Evolutionary conservation across 2,113 vertebrate genomes (phyloP).

Genomic region (Lepus timidus): DNA sequence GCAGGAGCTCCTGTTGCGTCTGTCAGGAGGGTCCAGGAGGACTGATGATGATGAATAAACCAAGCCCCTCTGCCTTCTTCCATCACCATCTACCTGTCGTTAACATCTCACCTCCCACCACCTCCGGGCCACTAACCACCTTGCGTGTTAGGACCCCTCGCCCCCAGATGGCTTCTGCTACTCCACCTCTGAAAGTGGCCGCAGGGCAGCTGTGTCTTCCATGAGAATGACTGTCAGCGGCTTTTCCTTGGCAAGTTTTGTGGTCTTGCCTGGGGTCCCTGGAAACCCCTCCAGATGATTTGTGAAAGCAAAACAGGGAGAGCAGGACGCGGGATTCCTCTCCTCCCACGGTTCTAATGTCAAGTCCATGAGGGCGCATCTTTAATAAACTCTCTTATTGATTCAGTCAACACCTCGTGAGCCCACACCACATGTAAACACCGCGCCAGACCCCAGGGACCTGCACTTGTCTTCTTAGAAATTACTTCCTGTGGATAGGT

Average conservation of each 20-base stretch:
- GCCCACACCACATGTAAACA: fast-evolving
- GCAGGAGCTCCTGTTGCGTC: neutral
- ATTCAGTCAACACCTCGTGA: neutral
- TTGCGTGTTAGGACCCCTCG: neutral
- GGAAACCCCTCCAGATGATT: neutral
- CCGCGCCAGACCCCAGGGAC: too few relatives aligned
- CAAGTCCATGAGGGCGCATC: neutral
- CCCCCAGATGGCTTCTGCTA: neutral
- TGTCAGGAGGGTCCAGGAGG: neutral
- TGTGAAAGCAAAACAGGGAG: too few relatives aligned
- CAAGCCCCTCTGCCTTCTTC: neutral
- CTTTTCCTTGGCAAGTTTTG: neutral
- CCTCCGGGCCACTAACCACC: neutral
- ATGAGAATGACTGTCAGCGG: neutral
- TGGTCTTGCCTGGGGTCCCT: neutral
- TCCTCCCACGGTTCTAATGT: neutral
- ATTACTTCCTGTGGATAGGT: neutral
- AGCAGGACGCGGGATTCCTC: neutral
- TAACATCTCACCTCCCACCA: neutral
- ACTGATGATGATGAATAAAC: neutral
- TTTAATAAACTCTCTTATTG: neutral
- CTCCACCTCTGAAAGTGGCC: neutral
- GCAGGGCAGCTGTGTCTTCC: neutral
- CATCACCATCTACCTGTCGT: neutral
- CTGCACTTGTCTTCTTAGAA: neutral